Evolutionary conservation across 1,140 invertebrate genomes (phyloP), one percentile per base, ranked within the genome.

Genomic region (Pectinophora gossypiella): DNA sequence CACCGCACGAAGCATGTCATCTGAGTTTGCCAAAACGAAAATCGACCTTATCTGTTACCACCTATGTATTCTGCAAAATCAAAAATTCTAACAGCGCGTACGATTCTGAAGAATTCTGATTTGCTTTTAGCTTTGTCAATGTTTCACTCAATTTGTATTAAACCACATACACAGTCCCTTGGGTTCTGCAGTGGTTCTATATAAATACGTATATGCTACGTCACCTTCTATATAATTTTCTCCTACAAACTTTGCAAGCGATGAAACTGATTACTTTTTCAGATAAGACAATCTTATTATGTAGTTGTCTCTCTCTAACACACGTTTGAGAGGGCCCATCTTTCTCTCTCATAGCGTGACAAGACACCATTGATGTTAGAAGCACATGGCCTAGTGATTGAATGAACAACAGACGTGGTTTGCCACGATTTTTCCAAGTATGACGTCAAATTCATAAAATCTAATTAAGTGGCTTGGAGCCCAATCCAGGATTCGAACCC

Each of bases 271-370:
- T 27, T 27, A 27, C 12, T 6, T 12, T 6, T 5, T 12, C 5
- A 44, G 42, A 44, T 44, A 44, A 44, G 19, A 21, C 19, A 44
- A 9, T 19, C 42, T 44, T 44, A 44, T 47, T 32, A 16, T 49
- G 20, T 47, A 32, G 23, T 42, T 49, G 20, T 59, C 54, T 54
- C 54, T 15, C 13, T 60, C 45, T 47, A 10, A 3, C 45, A 1
- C 7, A 47, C 3, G 36, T 21, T 3, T 20, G n/a, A 7, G 6
- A 27, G 2, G 4, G 45, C 19, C 22, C 15, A 3, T 35, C 23
- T 46, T 23, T 27, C 12, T 47, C 47, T 5, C n/a, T 22, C 52
- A 52, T 64, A 36, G 58, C 61, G 61, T 64, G 61, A 60, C 58
- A 55, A 60, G 44, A 20, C 16, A 32, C 52, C 54, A 59, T 64